Conservation (phyloP, 2,888 invertebrate species). For the Chloroclystis v-ata region DNA sequence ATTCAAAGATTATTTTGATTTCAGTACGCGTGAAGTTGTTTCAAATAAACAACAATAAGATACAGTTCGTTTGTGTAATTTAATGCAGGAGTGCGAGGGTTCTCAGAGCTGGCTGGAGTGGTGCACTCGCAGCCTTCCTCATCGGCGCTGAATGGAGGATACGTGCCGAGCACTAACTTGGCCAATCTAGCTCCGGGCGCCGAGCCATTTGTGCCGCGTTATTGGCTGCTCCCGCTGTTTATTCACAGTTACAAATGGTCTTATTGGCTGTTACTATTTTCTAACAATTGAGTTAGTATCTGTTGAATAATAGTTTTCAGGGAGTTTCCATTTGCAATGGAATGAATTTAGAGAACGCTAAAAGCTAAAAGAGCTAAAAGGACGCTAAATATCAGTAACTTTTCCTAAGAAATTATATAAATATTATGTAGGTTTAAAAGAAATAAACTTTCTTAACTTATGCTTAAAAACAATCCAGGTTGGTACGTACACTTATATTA, state of each 20-base stretch:
- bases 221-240: slow-evolving; percentile 36
- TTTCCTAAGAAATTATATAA: too few relatives aligned
- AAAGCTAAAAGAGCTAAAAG: too few relatives aligned
- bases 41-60: slow-evolving; percentile 29
- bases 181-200: slow-evolving; percentile 52
- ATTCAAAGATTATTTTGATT: too few relatives aligned
- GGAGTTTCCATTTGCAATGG: too few relatives aligned
- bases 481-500: too few relatives aligned
- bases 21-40: too few relatives aligned
- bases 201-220: slow-evolving; percentile 45
- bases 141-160: slow-evolving; percentile 54
- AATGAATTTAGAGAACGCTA: too few relatives aligned
- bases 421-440: too few relatives aligned
- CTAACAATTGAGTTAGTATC: not conserved
- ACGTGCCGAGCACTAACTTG: slow-evolving; percentile 71
- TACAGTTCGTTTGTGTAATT: slow-evolving; percentile 46
- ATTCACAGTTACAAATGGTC: slow-evolving; percentile 9
- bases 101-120: slow-evolving; percentile 36
- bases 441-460: too few relatives aligned
- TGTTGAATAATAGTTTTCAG: too few relatives aligned
- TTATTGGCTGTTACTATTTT: slow-evolving; percentile 3
- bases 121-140: slow-evolving; percentile 41
- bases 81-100: slow-evolving; percentile 36
- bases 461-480: too few relatives aligned
- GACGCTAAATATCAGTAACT: too few relatives aligned